Conservation (phyloP, 2,797 vertebrate genomes). For the Mormyrus proboscirostris region DNA sequence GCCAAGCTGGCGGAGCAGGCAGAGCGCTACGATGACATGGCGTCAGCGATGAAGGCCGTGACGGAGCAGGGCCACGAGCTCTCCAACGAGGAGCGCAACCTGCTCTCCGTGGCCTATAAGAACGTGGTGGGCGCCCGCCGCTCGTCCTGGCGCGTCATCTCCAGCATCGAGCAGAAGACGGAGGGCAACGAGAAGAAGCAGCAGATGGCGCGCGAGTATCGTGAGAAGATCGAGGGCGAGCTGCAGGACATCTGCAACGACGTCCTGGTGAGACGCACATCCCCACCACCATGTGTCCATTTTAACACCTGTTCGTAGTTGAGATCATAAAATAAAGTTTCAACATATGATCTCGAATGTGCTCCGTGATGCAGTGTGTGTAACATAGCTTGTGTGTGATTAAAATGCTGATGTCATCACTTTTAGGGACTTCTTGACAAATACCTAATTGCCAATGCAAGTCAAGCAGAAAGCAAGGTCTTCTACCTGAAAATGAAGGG, state of each 20-base stretch:
- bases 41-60: constrained; percentile 88
- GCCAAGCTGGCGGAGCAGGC: constrained; percentile 98
- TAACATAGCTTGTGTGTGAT: not conserved
- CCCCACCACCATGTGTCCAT: not conserved
- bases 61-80: constrained; percentile 86
- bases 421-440: constrained; percentile 86
- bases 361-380: not conserved
- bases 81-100: constrained; percentile 93
- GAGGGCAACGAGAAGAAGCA: constrained; percentile 94
- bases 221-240: constrained; percentile 90
- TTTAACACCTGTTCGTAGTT: not conserved
- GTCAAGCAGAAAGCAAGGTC: constrained; percentile 89
- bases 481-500: constrained; percentile 99
- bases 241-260: constrained; percentile 94
- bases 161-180: constrained; percentile 97
- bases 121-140: constrained; percentile 96
- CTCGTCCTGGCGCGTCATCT: constrained; percentile 97
- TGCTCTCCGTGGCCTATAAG: constrained; percentile 98
- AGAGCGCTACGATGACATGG: constrained; percentile 98
- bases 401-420: not conserved
- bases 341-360: not conserved
- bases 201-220: constrained; percentile 90
- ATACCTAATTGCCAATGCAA: constrained; percentile 83
- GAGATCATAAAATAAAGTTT: not conserved
- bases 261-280: constrained; percentile 75